Percentiles rank a stretch among this genome's conserved stretches.
phyloP scores from a whole-genome alignment of 2,888 invertebrate species.

The Hirtodrosophila duncani region DNA sequence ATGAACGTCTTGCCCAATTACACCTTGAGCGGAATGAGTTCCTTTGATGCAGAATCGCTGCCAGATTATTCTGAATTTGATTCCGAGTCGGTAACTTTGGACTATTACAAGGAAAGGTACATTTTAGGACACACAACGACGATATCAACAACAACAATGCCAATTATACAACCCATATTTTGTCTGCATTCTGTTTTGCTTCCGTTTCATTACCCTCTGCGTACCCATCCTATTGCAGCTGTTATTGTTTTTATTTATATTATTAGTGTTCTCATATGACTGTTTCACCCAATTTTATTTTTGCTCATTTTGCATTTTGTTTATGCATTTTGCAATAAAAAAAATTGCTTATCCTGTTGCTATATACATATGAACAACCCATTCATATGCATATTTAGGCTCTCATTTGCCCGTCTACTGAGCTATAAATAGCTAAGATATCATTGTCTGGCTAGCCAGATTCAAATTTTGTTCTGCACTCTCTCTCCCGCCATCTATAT shows the following conservation, averaged over 20 bases:
- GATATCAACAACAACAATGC: slow-evolving; percentile 7
- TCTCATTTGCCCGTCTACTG: no score
- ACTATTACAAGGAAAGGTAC: slow-evolving; percentile 80
- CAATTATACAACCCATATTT: slow-evolving; percentile 17
- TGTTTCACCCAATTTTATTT: slow-evolving; percentile 52
- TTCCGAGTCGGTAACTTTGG: slow-evolving; percentile 79
- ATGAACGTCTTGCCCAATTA: slow-evolving; percentile 67
- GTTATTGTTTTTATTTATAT: slow-evolving; percentile 48
- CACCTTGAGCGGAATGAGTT: slow-evolving; percentile 79
- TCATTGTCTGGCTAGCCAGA: no score
- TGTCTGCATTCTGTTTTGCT: slow-evolving; percentile 60
- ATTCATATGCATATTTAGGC: slow-evolving; percentile 3
- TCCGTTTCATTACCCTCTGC: slow-evolving; percentile 33
- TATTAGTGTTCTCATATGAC: slow-evolving; percentile 20
- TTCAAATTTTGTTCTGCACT: no score
- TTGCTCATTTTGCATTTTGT: slow-evolving; percentile 38
- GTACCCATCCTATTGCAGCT: not conserved
- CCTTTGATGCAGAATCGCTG: slow-evolving; percentile 80
- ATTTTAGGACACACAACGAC: no score
- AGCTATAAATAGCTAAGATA: no score
- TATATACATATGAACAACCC: not conserved
- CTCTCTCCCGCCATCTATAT: no score
- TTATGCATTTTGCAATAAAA: slow-evolving; percentile 31
- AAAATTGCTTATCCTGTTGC: slow-evolving; percentile 61
- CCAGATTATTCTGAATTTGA: slow-evolving; percentile 81